phyloP scores from a whole-genome alignment of 2,888 invertebrate genomes.

The Oscheius sp. region DNA sequence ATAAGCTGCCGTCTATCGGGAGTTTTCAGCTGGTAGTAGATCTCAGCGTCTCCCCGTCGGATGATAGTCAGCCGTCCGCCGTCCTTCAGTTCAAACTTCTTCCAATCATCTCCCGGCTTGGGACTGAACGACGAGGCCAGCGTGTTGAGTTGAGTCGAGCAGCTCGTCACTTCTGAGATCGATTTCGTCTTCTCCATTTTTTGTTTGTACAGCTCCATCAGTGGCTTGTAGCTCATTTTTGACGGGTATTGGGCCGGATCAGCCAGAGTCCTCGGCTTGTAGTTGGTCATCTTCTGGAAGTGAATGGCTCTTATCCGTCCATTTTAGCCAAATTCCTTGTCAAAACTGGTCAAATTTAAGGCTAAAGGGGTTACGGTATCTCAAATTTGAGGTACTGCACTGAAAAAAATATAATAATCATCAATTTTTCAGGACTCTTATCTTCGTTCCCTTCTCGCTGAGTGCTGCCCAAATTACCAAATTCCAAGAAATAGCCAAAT shows the following conservation, averaged over 20 bases:
- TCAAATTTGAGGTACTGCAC: no score
- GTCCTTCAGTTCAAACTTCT: neutral
- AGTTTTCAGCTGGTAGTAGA: neutral
- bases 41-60: neutral
- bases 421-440: slow-evolving; percentile 20
- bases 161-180: no score
- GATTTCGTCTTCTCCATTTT: no score
- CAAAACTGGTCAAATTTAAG: no score
- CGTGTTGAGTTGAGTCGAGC: neutral
- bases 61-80: neutral
- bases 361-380: no score
- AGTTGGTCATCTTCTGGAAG: no score
- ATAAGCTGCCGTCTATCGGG: neutral
- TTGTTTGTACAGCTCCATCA: no score
- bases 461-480: neutral
- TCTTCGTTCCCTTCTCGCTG: slow-evolving; percentile 21
- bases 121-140: neutral
- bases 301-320: no score
- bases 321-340: no score
- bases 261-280: no score
- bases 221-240: no score
- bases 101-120: neutral
- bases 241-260: no score
- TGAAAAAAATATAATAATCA: neutral
- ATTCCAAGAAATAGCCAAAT: slow-evolving; percentile 9